Evolutionary conservation across 2,888 invertebrate species (phyloP).

Genomic region (Portevinia maculata): DNA sequence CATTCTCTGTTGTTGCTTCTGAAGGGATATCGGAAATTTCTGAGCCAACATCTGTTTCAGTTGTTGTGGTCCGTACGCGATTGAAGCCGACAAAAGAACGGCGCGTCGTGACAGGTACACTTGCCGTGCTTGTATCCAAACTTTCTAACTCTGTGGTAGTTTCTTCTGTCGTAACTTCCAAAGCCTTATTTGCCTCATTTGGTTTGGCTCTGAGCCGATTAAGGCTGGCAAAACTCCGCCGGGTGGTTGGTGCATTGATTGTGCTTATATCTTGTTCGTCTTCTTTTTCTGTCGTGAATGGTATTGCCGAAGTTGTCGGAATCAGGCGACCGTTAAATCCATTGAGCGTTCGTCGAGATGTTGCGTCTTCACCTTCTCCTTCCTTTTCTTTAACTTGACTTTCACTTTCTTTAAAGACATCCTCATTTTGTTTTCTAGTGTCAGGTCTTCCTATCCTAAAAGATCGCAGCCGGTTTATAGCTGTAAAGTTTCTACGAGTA

Average conservation of each 20-base stretch:
- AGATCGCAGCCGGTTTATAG: slow-evolving; percentile 4
- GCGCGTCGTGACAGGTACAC: not conserved
- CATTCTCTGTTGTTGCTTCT: not conserved
- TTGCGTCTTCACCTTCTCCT: slow-evolving; percentile 4
- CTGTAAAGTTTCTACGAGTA: slow-evolving; percentile 32
- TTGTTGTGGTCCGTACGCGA: slow-evolving; percentile 40
- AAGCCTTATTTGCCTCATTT: not conserved
- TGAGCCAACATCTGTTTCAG: not conserved
- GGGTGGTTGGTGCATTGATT: slow-evolving; percentile 48
- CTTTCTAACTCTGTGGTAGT: not conserved
- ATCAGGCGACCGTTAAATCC: slow-evolving; percentile 31
- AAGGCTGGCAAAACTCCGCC: slow-evolving; percentile 42
- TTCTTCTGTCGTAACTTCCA: slow-evolving; percentile 4
- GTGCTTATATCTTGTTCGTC: not conserved
- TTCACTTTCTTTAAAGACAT: not conserved
- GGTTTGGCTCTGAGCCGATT: slow-evolving; percentile 7
- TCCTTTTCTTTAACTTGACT: slow-evolving; percentile 1
- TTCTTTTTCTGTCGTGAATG: slow-evolving; percentile 3
- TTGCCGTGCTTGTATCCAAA: not conserved
- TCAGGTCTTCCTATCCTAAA: not conserved
- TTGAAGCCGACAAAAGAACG: slow-evolving; percentile 9
- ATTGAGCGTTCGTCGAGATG: slow-evolving; percentile 36
- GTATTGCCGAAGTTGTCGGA: slow-evolving; percentile 22
- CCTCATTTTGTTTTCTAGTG: not conserved
- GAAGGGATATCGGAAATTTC: not conserved